These are phyloP conservation scores for Bombyx mandarina DNA, from an alignment of 1,140 invertebrate genomes.

Conservation along the genomic window DNA sequence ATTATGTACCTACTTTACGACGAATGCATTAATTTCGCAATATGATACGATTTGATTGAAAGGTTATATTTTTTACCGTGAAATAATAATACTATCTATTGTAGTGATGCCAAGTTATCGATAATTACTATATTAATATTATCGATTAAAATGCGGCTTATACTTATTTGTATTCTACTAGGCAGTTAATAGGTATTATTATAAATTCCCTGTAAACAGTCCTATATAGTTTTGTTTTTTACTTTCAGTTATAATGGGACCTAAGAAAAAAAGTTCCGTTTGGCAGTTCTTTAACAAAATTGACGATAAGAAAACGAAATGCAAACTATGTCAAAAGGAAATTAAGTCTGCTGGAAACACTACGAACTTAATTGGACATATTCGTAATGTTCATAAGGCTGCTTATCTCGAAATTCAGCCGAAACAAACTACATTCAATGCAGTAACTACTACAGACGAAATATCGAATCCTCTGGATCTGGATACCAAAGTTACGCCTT, in stretches of 20 bases:
- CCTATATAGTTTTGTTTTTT: background rate
- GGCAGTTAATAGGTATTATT: conserved; percentile 1
- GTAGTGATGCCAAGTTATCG: too few species aligned
- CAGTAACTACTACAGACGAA: background rate
- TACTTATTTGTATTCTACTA: background rate
- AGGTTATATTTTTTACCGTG: too few species aligned
- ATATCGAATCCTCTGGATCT: background rate
- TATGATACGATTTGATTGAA: too few species aligned
- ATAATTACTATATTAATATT: too few species aligned
- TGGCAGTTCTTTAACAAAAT: conserved; percentile 1
- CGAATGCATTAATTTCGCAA: too few species aligned
- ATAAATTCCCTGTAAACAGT: background rate
- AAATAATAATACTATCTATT: too few species aligned
- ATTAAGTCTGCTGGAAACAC: background rate
- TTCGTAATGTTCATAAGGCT: too few species aligned
- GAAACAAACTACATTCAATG: background rate
- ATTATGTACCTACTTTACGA: too few species aligned
- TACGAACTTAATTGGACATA: background rate
- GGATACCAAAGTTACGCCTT: too few species aligned
- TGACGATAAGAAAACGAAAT: background rate
- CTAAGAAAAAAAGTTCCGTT: background rate
- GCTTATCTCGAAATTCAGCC: background rate
- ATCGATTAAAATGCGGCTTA: background rate
- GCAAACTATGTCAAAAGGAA: background rate
- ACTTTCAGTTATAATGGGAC: background rate